Evolutionary conservation across 2,797 vertebrate genomes (phyloP).

Genomic region (Pyrrhura leucotis): DNA sequence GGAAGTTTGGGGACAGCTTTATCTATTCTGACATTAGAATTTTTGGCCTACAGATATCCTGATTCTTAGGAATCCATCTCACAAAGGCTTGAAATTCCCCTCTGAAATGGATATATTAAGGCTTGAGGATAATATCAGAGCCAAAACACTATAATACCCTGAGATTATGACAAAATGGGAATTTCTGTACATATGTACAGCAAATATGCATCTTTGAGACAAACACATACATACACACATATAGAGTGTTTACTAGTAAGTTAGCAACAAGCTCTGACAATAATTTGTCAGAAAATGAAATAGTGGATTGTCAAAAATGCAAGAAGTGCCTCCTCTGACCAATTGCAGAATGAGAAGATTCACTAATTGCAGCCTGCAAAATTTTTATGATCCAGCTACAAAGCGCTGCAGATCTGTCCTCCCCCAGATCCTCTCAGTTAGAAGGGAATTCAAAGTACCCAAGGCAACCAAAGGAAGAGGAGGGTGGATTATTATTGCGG

Average conservation of each 20-base stretch:
- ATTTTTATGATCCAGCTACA: neutral
- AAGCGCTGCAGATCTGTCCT: neutral
- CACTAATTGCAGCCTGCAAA: neutral
- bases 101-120: neutral
- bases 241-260: neutral
- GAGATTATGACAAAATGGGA: neutral
- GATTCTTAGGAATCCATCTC: neutral
- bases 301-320: neutral
- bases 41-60: neutral
- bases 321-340: neutral
- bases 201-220: neutral
- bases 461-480: neutral
- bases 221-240: accelerated
- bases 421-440: neutral
- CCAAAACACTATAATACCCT: neutral
- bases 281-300: neutral
- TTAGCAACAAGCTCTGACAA: neutral
- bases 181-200: neutral
- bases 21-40: neutral
- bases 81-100: neutral
- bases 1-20: neutral
- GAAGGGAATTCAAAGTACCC: neutral
- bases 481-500: neutral
- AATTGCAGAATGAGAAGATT: neutral
- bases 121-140: neutral